Percentiles rank a stretch among this genome's conserved stretches.
These are phyloP conservation scores for Trachelus stipa DNA, from an alignment of 2,888 invertebrate genomes.

Conservation along the genomic window DNA sequence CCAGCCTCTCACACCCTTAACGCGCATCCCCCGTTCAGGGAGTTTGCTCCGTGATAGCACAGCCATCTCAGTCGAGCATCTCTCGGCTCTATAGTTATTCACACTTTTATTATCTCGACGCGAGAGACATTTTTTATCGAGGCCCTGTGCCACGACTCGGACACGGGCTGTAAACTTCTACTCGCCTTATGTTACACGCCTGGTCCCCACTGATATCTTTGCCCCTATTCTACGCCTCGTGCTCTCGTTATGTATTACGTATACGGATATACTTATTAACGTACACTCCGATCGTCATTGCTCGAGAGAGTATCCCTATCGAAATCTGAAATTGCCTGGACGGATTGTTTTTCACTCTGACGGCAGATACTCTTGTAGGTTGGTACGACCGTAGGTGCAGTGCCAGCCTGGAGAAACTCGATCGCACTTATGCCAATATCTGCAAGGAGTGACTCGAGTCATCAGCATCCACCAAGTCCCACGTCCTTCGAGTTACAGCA, in stretches of 20 bases:
- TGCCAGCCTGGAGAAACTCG: not conserved
- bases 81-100: conserved; percentile 46
- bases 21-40: conserved; percentile 13
- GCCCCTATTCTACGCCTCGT: not conserved
- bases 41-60: not conserved
- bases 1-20: conserved; percentile 30
- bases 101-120: conserved; percentile 60
- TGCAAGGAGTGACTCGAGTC: not conserved
- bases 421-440: not conserved
- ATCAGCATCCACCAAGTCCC: not conserved
- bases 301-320: not conserved
- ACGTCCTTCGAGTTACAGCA: not conserved
- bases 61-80: not conserved
- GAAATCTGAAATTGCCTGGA: conserved; percentile 5
- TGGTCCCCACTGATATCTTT: conserved; percentile 23
- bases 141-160: conserved; percentile 44
- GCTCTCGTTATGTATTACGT: not conserved
- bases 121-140: conserved; percentile 60
- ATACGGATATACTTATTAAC: not conserved
- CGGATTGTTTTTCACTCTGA: not conserved
- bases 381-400: not conserved
- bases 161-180: conserved; percentile 56
- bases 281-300: not conserved
- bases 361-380: not conserved
- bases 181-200: conserved; percentile 27